Evolutionary conservation across 2,797 vertebrate genomes (phyloP), one percentile per base, ranked within the genome.

Genomic region (Rhynchotus rufescens): DNA sequence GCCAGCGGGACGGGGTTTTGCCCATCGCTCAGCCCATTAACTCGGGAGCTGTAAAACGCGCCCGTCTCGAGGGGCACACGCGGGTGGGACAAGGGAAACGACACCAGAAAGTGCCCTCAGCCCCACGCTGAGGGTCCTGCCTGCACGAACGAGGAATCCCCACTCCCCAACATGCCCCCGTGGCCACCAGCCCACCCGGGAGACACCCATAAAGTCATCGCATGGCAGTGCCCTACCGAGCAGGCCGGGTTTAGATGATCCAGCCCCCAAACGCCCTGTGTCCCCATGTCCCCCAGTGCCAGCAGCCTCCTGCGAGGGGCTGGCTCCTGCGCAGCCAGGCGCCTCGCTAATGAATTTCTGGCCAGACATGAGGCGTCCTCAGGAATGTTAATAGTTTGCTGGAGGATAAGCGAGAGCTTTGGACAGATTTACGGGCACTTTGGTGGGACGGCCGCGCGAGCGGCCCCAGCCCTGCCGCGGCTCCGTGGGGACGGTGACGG

Each of bases 381-480:
- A 93, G 93, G 96, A 96, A 97, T 96, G 96, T 96, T 96, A 96
- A 96, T 96, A 94, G 87, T 92, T 96, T 95, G 91, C 90, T 95
- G 94, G 92, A 91, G 92, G 77, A 96, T 94, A 96, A 96, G 94
- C 86, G 73, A 92, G 77, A 94, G 91, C 93, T 96, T 96, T 96
- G 93, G 75, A 93, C 76, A 92, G 95, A 94, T 92, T 93, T 94
- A 95, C 89, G 80, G 81, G 12, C 12, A 76, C 92, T 92, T 95
- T 85, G 88, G 94, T 88, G 92, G 94, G 94, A 93, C 94, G 78
- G 81, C 94, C 78, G 79, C 2, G 8, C 87, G 84, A 83, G 88
- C 91, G 86, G 92, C 90, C 92, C 80, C 93, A 79, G 86, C 52
- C 83, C 75, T 94, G 93, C 81, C 6, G 12, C 79, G 90, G 52